phyloP scores from a whole-genome alignment of 2,113 vertebrate species.

The Maccullochella peelii region DNA sequence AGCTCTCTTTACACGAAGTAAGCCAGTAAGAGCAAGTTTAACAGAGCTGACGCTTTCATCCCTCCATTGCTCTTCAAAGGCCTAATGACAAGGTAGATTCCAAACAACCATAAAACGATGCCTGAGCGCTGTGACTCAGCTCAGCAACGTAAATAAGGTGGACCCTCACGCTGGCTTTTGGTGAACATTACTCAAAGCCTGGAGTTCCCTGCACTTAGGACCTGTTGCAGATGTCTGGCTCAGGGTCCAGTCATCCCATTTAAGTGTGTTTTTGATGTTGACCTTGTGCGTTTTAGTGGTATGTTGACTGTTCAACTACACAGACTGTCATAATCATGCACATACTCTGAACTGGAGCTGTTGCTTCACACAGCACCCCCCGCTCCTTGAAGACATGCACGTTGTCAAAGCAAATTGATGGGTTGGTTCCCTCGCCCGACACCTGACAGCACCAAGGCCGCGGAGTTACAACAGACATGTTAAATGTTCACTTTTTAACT shows the following conservation, averaged over 20 bases:
- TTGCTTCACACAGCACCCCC: slow-evolving; percentile 1
- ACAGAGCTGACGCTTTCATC: slow-evolving; percentile 84
- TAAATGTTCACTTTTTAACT: slow-evolving; percentile 71
- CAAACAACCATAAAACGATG: slow-evolving; percentile 82
- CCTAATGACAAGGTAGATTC: slow-evolving; percentile 87
- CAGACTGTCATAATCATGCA: slow-evolving; percentile 57
- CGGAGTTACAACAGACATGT: slow-evolving; percentile 42
- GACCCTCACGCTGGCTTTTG: slow-evolving; percentile 67
- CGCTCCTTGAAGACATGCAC: slow-evolving; percentile 27
- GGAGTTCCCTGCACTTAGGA: slow-evolving; percentile 79
- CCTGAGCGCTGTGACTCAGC: slow-evolving; percentile 80
- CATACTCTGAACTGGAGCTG: slow-evolving; percentile 31
- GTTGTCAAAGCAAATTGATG: slow-evolving; percentile 46
- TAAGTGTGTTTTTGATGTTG: slow-evolving; percentile 82
- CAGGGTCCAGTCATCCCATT: slow-evolving; percentile 73
- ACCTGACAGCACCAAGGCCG: slow-evolving; percentile 41
- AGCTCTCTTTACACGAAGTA: slow-evolving; percentile 82
- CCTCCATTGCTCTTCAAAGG: slow-evolving; percentile 83
- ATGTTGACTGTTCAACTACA: slow-evolving; percentile 39
- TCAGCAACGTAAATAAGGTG: slow-evolving; percentile 81
- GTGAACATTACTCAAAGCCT: slow-evolving; percentile 76
- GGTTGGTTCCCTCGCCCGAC: neutral
- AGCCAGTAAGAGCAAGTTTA: slow-evolving; percentile 85
- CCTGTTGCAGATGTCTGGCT: slow-evolving; percentile 82
- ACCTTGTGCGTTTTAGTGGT: slow-evolving; percentile 60